Evolutionary conservation across 2,113 vertebrate genomes (phyloP), one percentile per base, ranked within the genome.

Genomic region (Zeus faber): DNA sequence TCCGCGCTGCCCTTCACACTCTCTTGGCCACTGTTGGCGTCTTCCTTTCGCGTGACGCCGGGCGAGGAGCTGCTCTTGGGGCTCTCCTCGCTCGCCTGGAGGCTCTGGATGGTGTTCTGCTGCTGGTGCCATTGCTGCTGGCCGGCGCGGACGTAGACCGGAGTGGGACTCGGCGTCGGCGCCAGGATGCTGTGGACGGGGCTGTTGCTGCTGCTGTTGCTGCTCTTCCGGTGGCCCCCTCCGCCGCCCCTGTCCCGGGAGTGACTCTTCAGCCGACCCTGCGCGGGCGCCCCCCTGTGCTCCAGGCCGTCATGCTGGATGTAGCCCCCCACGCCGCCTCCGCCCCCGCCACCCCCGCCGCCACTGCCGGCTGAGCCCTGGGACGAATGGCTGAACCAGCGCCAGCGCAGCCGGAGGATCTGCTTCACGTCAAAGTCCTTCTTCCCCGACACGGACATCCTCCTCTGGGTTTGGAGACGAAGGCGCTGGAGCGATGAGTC

Each of bases 361-460:
- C 83, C 80, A n/a, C 79, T 37, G 25, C 85, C 92, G 16, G 91
- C 70, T n/a, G 92, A 85, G 79, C 91, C 90, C 82, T 93, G 94
- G 37, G 92, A 93, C 67, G 92, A 93, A 87, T 97, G 96, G 73
- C 92, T 95, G 70, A 98, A 98, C 95, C 94, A 98, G 58, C 95
- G 90, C 96, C 95, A 99, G 74, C 92, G 93, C 25, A 99, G 93
- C 85, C 94, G 88, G 65, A 97, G 89, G 84, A 97, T 97, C 91
- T 98, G 95, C 84, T 98, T 99, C 83, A 98, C 94, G 51, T 95
- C 93, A 88, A 98, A 98, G 82, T 98, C 94, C 79, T 97, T 97
- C 91, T 96, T 96, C 44, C 93, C 92, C 54, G 95, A 93, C 11
- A 96, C 91, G 72, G 95, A 96, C 94, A 98, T 96, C 67, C 83